These are phyloP conservation scores for Drosophila paulistorum DNA, from an alignment of 1,140 invertebrate genomes.

Conservation along the genomic window DNA sequence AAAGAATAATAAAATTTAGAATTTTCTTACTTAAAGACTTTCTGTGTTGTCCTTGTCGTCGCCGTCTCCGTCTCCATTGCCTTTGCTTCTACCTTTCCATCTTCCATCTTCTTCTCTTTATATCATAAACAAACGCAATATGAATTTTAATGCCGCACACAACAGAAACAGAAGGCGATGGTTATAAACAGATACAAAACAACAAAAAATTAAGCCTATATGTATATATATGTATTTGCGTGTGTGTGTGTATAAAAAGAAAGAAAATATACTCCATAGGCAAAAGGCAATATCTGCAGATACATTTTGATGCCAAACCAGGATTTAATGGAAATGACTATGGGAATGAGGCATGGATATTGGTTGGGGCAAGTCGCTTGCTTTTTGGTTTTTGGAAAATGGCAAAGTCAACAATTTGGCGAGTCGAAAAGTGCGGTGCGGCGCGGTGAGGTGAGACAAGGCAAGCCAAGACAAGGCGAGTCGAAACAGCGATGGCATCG, in stretches of 20 bases:
- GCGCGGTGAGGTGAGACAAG: not conserved
- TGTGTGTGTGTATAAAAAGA: not conserved
- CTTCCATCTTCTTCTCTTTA: not conserved
- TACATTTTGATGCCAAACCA: slow-evolving; percentile 32
- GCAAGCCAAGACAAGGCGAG: not conserved
- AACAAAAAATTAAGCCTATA: slow-evolving; percentile 19
- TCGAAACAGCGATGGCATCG: not conserved
- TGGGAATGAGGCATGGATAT: slow-evolving; percentile 20
- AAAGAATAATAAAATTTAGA: no score
- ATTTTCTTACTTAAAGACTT: not conserved
- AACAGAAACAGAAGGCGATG: slow-evolving; percentile 21
- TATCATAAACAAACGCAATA: slow-evolving; percentile 35
- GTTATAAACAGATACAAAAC: slow-evolving; percentile 14
- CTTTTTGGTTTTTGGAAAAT: slow-evolving; percentile 18
- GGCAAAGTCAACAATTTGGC: slow-evolving; percentile 6
- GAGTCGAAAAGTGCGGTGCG: not conserved
- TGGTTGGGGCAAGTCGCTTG: slow-evolving; percentile 25
- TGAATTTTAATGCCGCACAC: slow-evolving; percentile 49
- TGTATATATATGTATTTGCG: no score
- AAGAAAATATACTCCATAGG: slow-evolving; percentile 21
- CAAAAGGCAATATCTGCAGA: slow-evolving; percentile 50
- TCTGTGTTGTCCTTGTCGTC: not conserved
- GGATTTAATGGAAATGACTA: slow-evolving; percentile 5
- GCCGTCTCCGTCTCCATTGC: not conserved
- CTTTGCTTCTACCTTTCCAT: no score